phyloP scores from a whole-genome alignment of 1,140 invertebrate genomes.

The Oryctes rhinoceros region DNA sequence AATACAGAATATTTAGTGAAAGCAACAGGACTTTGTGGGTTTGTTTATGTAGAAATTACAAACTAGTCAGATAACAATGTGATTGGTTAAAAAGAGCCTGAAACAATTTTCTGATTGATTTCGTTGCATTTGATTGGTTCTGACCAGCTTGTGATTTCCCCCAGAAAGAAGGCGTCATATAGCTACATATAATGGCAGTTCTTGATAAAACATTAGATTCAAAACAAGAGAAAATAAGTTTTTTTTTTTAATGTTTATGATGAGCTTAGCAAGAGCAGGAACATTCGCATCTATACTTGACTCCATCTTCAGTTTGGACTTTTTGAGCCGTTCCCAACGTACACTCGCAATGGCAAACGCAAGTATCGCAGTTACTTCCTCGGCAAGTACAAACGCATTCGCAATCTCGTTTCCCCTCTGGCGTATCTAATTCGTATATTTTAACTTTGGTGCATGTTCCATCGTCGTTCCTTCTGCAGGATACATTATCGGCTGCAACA shows the following conservation, averaged over 20 bases:
- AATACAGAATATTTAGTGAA: too few relatives aligned
- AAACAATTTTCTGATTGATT: too few relatives aligned
- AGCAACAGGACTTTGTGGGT: too few relatives aligned
- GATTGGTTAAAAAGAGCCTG: too few relatives aligned
- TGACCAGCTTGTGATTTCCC: too few relatives aligned
- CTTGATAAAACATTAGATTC: too few relatives aligned
- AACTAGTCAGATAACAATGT: too few relatives aligned
- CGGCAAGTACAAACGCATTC: constrained; percentile 39
- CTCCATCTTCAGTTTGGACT: constrained; percentile 34
- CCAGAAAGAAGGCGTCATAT: too few relatives aligned
- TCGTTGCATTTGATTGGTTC: too few relatives aligned
- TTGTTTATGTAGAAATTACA: too few relatives aligned
- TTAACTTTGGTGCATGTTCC: neutral
- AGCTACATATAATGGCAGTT: too few relatives aligned
- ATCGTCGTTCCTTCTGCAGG: neutral
- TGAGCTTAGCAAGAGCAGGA: neutral
- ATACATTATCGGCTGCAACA: constrained; percentile 1
- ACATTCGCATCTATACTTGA: constrained; percentile 42
- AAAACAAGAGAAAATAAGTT: neutral
- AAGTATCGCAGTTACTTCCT: constrained; percentile 21
- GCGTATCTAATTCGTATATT: constrained; percentile 31
- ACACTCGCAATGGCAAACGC: constrained; percentile 40
- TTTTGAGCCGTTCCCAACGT: constrained; percentile 35
- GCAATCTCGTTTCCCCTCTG: constrained; percentile 37
- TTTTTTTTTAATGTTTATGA: neutral